Evolutionary conservation across 2,113 vertebrate species (phyloP), one percentile per base, ranked within the genome.

Genomic region (Microcebus lehilahytsara): DNA sequence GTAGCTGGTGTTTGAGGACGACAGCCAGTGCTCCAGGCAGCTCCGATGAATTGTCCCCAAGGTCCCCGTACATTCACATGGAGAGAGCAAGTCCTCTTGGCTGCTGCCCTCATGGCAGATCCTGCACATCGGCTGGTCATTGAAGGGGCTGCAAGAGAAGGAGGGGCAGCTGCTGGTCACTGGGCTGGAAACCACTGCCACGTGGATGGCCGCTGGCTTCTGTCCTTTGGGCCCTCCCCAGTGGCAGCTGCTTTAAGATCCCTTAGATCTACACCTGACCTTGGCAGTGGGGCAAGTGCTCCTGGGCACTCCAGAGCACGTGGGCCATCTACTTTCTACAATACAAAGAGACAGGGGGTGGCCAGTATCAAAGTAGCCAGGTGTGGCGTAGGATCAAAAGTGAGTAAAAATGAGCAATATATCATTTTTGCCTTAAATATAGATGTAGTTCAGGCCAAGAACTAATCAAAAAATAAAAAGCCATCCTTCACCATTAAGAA

Each of bases 1-100:
- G 98, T 98, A 99, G 98, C 98, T 99, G 98, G 99, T 99, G 96
- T 99, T 99, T 56, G 99, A 99, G 92, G 99, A 99, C 0, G 99
- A 99, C 95, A 99, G 98, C 99, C 99, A 99, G 96, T 97, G 99
- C 96, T 99, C 99, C 98, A 99, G 98, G 98, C 99, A 99, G 98
- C 99, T 99, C 93, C 99, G 99, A 98, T 99, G 99, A 97, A 99
- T 99, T 95, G 99, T 99, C 85, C 99, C 99, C 98, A 99, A 92
- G 22, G 99, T 99, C 72, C 99, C 99, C 0, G 98, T 98, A 79
- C 99, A 99, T 96, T 99, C 98, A 4, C 99, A 99, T 62, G 99
- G 99, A 80, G 99, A 99, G 78, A 99, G 99, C 96, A 99, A 98
- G 97, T 99, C 99, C 97, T 99, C 99, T 94, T 99, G 99, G 93